phyloP scores from a whole-genome alignment of 1,140 invertebrate genomes.

The Halictus rubicundus region DNA sequence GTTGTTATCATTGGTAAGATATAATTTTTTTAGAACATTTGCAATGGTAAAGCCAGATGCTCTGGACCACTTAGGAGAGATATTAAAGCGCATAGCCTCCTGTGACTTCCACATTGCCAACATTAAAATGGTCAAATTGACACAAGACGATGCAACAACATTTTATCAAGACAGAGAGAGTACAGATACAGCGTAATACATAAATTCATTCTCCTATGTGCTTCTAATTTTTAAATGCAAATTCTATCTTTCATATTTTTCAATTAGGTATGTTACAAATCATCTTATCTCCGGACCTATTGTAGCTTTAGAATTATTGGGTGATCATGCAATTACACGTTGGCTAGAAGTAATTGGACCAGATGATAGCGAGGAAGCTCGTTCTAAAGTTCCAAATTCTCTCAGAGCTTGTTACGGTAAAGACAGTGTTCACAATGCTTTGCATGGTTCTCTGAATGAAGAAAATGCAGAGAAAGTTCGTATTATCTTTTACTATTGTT shows the following conservation, averaged over 20 bases:
- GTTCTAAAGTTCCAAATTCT: slow-evolving; percentile 81
- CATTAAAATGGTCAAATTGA: slow-evolving; percentile 86
- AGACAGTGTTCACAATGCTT: slow-evolving; percentile 86
- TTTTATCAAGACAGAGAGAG: slow-evolving; percentile 83
- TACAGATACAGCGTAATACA: slow-evolving; percentile 83
- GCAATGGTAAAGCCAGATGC: slow-evolving; percentile 88
- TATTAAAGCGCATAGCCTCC: slow-evolving; percentile 85
- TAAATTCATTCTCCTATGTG: not conserved
- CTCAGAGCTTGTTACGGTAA: slow-evolving; percentile 88
- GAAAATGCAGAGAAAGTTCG: slow-evolving; percentile 80
- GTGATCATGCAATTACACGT: slow-evolving; percentile 84
- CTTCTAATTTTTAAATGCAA: slow-evolving; percentile 2
- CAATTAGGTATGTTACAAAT: slow-evolving; percentile 80
- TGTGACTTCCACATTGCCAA: slow-evolving; percentile 87
- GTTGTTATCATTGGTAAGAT: not conserved
- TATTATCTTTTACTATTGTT: slow-evolving; percentile 15
- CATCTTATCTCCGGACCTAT: slow-evolving; percentile 87
- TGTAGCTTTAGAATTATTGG: slow-evolving; percentile 88
- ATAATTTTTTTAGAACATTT: slow-evolving; percentile 84
- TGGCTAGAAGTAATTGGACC: slow-evolving; percentile 85
- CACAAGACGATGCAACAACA: slow-evolving; percentile 82
- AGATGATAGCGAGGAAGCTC: slow-evolving; percentile 84
- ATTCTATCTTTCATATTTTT: slow-evolving; percentile 39
- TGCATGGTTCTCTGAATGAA: slow-evolving; percentile 84
- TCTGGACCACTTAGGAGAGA: slow-evolving; percentile 86